Base-by-base conservation (phyloP, 2,888 invertebrate genomes). In the Chrysolina oricalcia region DNA sequence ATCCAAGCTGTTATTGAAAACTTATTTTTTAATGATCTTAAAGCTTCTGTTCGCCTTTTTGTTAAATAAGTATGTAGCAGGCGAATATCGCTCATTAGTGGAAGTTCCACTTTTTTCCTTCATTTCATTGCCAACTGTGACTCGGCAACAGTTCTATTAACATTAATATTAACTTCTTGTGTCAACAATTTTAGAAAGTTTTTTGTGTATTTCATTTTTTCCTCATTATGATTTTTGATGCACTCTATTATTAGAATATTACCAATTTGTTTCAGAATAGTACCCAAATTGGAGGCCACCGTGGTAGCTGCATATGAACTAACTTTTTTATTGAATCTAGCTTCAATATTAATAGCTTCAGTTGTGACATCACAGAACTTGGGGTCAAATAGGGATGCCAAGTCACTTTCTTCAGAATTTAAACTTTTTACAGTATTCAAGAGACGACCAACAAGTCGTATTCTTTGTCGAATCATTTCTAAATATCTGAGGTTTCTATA, bases 381-480 rank as follows among this genome's bases (percentile, higher is more conserved):
- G 1, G 81, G 81, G 43, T 80, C 76, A 43, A 64, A 81, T 17
- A 81, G 69, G 11, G 81, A 81, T 11, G 78, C 50, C 23, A 80
- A 53, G 56, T 83, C 81, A 43, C 78, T 75, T 43, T 82, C 69
- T 0, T 64, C 67, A 0, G 67, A 3, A 62, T 81, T 72, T 21
- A 75, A 15, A 50, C 65, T 62, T 50, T 50, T 63, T 43, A 73
- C 40, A 5, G 72, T 59, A 43, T 43, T 23, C 19, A 81, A 66
- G 43, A 80, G 76, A 10, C 80, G 71, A 21, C 80, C 81, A 9
- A 81, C n/a, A 11, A 82, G 62, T 75, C 83, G 41, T 2, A 82
- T 62, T n/a, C 78, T 73, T 23, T 73, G 70, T 56, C 81, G 56
- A 40, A 81, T 81, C 80, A 81, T 77, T 10, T 78, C 73, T 23